These are phyloP conservation scores for Sebastolobus alascanus DNA, from an alignment of 2,797 vertebrate genomes.

Conservation along the genomic window DNA sequence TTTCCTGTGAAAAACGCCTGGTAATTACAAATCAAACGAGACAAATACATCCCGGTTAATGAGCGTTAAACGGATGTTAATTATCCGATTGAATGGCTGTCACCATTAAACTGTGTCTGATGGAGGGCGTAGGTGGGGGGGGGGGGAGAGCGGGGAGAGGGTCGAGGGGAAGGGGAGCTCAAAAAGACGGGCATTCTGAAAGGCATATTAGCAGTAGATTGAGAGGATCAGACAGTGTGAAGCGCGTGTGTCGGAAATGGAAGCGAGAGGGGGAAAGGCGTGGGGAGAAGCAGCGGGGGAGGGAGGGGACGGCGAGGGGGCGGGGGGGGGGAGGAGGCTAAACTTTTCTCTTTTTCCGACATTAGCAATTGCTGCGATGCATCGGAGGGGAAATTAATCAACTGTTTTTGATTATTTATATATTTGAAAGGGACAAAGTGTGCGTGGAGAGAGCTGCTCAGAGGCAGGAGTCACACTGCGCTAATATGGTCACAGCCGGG, in stretches of 20 bases:
- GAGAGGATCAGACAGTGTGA: conserved; percentile 70
- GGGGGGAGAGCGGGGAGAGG: conserved; percentile 5
- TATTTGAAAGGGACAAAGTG: conserved; percentile 70
- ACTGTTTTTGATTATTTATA: conserved; percentile 70
- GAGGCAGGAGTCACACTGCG: conserved; percentile 64
- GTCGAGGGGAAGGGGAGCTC: conserved; percentile 33
- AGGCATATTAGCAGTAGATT: conserved; percentile 63
- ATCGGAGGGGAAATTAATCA: conserved; percentile 76
- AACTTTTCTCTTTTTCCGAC: conserved; percentile 51
- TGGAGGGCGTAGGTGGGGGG: conserved; percentile 54
- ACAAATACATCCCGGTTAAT: conserved; percentile 84
- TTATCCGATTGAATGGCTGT: conserved; percentile 88
- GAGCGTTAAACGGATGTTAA: conserved; percentile 86
- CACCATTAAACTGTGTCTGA: conserved; percentile 83
- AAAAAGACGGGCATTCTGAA: conserved; percentile 43
- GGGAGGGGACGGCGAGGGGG: neutral
- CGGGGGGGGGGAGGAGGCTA: neutral
- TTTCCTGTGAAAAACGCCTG: conserved; percentile 76
- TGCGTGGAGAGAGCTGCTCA: conserved; percentile 25
- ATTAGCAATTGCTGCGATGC: conserved; percentile 51
- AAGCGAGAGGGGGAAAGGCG: conserved; percentile 34
- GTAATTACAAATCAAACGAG: conserved; percentile 85
- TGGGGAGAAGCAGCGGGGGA: conserved; percentile 35
- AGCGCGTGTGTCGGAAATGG: conserved; percentile 50
- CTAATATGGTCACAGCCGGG: conserved; percentile 62